Conservation (phyloP, 2,888 invertebrate species). For the Sesia bembeciformis region DNA sequence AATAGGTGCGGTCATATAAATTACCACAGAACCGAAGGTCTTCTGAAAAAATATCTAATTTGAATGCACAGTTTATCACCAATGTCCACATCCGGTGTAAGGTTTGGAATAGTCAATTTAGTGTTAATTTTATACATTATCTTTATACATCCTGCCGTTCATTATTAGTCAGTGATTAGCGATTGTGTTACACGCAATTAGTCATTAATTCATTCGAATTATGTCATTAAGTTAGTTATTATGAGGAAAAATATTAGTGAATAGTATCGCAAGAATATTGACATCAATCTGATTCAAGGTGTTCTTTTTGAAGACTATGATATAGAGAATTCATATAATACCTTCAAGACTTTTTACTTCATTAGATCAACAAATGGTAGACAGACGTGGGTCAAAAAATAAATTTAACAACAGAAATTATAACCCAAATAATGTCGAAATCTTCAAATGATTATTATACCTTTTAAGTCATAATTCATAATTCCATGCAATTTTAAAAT, state of each 20-base stretch:
- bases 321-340: too few relatives aligned
- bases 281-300: too few relatives aligned
- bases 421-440: too few relatives aligned
- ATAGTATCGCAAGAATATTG: too few relatives aligned
- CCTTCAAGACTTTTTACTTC: too few relatives aligned
- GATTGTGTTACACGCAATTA: conserved; percentile 16
- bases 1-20: conserved; percentile 31
- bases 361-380: too few relatives aligned
- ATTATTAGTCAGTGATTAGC: conserved; percentile 44
- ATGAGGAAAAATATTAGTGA: too few relatives aligned
- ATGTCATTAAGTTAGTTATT: too few relatives aligned
- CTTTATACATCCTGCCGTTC: conserved; percentile 39
- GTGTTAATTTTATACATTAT: conserved; percentile 35
- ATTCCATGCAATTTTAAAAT: conserved; percentile 15
- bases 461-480: conserved; percentile 3
- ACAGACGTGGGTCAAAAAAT: too few relatives aligned
- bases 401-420: too few relatives aligned
- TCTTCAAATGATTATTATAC: too few relatives aligned
- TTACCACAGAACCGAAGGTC: conserved; percentile 17
- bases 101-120: conserved; percentile 22
- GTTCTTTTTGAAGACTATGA: too few relatives aligned
- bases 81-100: conserved; percentile 33
- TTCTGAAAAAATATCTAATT: conserved; percentile 20
- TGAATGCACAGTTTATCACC: conserved; percentile 29
- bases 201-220: conserved; percentile 11